A percentile compares a stretch with the other conserved stretches of the same genome.
Evolutionary conservation across 2,797 vertebrate species (phyloP).

Genomic region (Microctenopoma stevenorrisi): DNA sequence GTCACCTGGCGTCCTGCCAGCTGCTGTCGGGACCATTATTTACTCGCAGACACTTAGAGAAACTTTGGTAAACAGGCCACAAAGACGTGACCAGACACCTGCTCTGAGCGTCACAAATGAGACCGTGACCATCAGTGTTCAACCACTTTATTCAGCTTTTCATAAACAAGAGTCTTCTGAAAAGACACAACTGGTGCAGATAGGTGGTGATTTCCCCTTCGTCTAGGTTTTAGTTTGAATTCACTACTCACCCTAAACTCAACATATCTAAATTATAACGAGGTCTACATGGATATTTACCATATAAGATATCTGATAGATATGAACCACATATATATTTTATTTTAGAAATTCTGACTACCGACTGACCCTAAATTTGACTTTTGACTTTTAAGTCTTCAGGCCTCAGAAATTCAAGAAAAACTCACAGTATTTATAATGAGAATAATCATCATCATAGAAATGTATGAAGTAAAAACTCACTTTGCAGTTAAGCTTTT

Average conservation of each 20-base stretch:
- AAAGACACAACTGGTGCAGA: background rate
- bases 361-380: no score
- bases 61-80: slow-evolving; percentile 64
- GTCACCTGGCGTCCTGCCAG: slow-evolving; percentile 75
- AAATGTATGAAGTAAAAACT: no score
- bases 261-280: no score
- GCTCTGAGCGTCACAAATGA: slow-evolving; percentile 28
- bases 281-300: background rate
- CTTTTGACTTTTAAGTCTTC: background rate
- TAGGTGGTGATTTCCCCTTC: no score
- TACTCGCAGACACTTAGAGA: slow-evolving; percentile 60
- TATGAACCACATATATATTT: background rate
- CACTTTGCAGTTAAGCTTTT: background rate
- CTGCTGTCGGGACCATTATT: slow-evolving; percentile 64
- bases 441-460: no score
- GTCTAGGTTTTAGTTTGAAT: no score
- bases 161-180: background rate
- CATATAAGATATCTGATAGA: background rate
- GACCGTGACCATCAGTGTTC: background rate
- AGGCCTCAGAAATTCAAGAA: no score
- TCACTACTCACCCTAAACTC: no score
- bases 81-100: slow-evolving; percentile 37
- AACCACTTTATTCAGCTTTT: slow-evolving; percentile 19
- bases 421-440: background rate
- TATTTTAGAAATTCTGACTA: no score